Base-by-base conservation (phyloP, 2,888 invertebrate genomes). In the Copidosoma aretas region DNA sequence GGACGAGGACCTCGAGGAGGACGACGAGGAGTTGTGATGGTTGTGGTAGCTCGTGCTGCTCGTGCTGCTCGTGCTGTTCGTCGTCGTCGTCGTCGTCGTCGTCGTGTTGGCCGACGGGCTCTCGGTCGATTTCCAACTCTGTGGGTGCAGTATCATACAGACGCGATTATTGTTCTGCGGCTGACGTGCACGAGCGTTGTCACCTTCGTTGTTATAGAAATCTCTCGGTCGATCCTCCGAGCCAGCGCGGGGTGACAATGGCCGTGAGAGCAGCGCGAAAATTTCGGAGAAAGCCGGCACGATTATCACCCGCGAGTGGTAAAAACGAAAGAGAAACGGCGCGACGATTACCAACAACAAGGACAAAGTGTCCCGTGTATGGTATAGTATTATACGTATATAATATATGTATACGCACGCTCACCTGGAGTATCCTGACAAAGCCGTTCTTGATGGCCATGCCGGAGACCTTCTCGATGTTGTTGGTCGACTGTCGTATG, bases 401-500 rank as follows among this genome's bases (percentile, higher is more conserved):
- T 12, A 8, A 22, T 52, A 43, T 5, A 0, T 41, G 57, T 49
- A 10, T 61, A 3, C 8, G 32, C 32, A 3, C 32, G 4, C 32
- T 3, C 8, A 93, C 92, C 83, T 94, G 94, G 70, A 94, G 89
- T 84, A 94, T 94, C 80, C 92, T 88, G 1, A 91, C 94, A 76
- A 95, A 91, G 46, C 91, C 90, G 76, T 90, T 91, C 82, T 93
- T 92, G 60, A 89, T 84, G 15, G 89, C 88, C 66, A 86, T 82
- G 10, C 88, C 85, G 8, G 93, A 91, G 25, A 92, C 93, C 83
- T 92, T 91, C 83, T 93, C 93, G 81, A 93, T 90, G 82, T 91
- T 92, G 77, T 91, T 93, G 77, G 91, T 92, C 68, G 93, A 93
- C 76, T 89, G 92, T 86, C 91, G 93, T 74, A 94, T 89, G 82